A percentile compares a stretch with the other conserved stretches of the same genome.
These are phyloP conservation scores for Corythucha ciliata DNA, from an alignment of 2,888 invertebrate genomes.

Conservation along the genomic window DNA sequence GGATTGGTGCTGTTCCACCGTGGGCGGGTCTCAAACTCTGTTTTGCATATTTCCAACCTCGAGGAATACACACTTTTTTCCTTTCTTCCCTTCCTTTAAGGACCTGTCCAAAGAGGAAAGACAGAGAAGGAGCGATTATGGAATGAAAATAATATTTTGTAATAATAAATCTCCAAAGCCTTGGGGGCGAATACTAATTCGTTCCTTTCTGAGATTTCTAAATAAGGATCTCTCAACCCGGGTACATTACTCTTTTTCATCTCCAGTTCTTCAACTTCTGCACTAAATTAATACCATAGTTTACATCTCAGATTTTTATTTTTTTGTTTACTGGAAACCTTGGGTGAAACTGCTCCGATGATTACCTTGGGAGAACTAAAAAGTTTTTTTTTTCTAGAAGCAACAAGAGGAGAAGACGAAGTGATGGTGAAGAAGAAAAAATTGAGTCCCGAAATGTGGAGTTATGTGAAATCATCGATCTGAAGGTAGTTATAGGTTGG, in stretches of 20 bases:
- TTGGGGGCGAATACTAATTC: conserved; percentile 28
- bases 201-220: conserved; percentile 27
- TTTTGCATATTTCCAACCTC: conserved; percentile 26
- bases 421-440: no score
- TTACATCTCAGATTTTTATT: no score
- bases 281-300: conserved; percentile 1
- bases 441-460: no score
- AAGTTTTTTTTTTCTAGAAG: no score
- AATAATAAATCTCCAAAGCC: conserved; percentile 23
- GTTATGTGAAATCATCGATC: no score
- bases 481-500: no score
- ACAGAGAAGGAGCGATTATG: conserved; percentile 20
- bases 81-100: conserved; percentile 5
- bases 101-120: background rate
- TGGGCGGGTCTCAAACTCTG: background rate
- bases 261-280: conserved; percentile 14
- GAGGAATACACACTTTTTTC: conserved; percentile 23
- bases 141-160: conserved; percentile 26
- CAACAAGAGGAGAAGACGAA: no score
- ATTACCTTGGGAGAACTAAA: no score
- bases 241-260: conserved; percentile 13
- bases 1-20: no score
- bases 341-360: no score
- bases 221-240: conserved; percentile 22
- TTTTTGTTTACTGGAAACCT: no score